Percentiles rank a stretch among this genome's conserved stretches.
phyloP scores from a whole-genome alignment of 2,113 vertebrate species.

The Gallinago media region DNA sequence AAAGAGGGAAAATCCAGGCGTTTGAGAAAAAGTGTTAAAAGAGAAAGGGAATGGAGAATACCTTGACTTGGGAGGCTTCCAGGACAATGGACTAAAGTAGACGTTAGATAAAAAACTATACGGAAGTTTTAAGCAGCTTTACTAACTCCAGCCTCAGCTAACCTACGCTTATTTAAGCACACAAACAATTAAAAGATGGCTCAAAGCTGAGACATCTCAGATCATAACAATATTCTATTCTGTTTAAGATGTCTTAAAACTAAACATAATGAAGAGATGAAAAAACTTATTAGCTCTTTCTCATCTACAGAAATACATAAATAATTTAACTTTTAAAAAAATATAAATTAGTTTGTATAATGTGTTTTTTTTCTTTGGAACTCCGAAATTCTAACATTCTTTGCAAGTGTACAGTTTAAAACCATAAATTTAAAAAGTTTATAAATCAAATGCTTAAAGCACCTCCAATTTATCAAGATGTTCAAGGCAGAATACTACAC shows the following conservation, averaged over 20 bases:
- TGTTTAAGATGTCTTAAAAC: background rate
- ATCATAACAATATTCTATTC: background rate
- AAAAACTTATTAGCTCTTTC: background rate
- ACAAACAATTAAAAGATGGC: conserved; percentile 23
- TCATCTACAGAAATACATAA: background rate
- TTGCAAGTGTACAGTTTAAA: background rate
- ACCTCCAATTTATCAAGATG: background rate
- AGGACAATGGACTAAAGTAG: background rate
- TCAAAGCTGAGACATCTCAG: conserved; percentile 5
- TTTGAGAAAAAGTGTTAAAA: background rate
- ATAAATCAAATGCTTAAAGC: background rate
- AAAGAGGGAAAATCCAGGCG: background rate
- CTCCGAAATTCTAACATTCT: background rate
- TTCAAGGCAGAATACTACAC: background rate
- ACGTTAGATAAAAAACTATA: background rate
- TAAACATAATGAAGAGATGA: background rate
- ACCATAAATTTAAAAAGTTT: background rate
- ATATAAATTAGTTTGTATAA: background rate
- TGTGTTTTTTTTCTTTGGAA: background rate
- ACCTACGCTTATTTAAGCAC: background rate
- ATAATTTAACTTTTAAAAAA: background rate
- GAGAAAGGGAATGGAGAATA: background rate
- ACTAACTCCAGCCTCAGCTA: background rate
- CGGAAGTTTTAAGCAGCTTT: background rate
- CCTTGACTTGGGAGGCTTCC: background rate